Conservation (phyloP, 2,888 invertebrate genomes). For the Melipona bicolor region DNA sequence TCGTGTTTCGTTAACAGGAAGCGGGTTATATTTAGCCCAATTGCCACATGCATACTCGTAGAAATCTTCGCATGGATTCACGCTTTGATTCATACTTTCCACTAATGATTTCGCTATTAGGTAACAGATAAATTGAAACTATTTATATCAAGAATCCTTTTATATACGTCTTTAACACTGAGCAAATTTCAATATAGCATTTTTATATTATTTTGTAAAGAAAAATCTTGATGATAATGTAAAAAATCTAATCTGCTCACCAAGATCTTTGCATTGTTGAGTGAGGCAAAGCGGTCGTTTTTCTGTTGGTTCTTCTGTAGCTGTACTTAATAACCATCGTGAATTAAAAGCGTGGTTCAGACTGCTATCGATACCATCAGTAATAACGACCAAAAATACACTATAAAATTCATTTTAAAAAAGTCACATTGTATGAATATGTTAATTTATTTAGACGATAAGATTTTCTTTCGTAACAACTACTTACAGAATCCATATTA, state of each 20-base stretch:
- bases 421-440: neutral
- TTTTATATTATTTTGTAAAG: neutral
- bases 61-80: slow-evolving; percentile 73
- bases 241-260: slow-evolving; percentile 9
- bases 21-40: slow-evolving; percentile 59
- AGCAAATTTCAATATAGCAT: neutral
- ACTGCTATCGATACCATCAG: neutral
- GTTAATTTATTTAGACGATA: neutral
- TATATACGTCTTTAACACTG: too few species aligned
- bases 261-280: slow-evolving; percentile 25
- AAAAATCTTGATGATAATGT: too few species aligned
- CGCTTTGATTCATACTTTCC: slow-evolving; percentile 62
- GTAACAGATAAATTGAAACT: neutral
- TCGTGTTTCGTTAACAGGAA: slow-evolving; percentile 54
- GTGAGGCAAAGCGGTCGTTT: slow-evolving; percentile 23
- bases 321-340: neutral
- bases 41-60: slow-evolving; percentile 72
- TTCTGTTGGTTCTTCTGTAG: neutral
- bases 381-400: neutral
- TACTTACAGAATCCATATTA: slow-evolving; percentile 25
- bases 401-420: neutral
- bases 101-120: slow-evolving; percentile 33
- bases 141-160: neutral
- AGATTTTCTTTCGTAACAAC: neutral
- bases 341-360: neutral